Evolutionary conservation across 2,888 invertebrate genomes (phyloP).

Genomic region (Dynastes hyllus): DNA sequence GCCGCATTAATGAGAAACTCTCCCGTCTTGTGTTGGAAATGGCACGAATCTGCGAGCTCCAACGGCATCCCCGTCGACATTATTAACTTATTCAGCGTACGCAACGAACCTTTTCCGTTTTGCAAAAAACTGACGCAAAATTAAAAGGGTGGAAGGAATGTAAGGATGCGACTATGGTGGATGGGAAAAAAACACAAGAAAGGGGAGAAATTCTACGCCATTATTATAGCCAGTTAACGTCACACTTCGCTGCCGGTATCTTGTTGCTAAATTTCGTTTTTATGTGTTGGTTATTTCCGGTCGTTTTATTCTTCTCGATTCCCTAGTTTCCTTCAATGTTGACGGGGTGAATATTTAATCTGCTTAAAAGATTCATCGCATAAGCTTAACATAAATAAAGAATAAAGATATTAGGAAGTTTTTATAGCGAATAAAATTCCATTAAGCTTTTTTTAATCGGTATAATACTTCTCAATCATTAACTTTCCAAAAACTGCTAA

Average conservation of each 20-base stretch:
- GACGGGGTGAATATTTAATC: too few species aligned
- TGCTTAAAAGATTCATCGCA: too few species aligned
- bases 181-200: neutral
- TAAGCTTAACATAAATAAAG: too few species aligned
- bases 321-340: neutral
- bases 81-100: slow-evolving; percentile 7
- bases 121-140: slow-evolving; percentile 5
- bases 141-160: slow-evolving; percentile 18
- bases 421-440: too few species aligned
- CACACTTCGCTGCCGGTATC: slow-evolving; percentile 1
- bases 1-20: too few species aligned
- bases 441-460: too few species aligned
- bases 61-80: neutral
- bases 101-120: neutral
- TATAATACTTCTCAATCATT: too few species aligned
- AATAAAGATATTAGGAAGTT: too few species aligned
- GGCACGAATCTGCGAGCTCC: neutral
- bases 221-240: slow-evolving; percentile 18
- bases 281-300: slow-evolving; percentile 24
- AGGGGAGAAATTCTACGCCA: neutral
- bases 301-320: slow-evolving; percentile 11
- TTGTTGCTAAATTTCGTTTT: slow-evolving; percentile 31
- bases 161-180: neutral
- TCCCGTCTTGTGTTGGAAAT: neutral
- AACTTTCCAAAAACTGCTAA: too few species aligned